Base-by-base conservation (phyloP, 2,888 invertebrate genomes). In the Philaethria dido region DNA sequence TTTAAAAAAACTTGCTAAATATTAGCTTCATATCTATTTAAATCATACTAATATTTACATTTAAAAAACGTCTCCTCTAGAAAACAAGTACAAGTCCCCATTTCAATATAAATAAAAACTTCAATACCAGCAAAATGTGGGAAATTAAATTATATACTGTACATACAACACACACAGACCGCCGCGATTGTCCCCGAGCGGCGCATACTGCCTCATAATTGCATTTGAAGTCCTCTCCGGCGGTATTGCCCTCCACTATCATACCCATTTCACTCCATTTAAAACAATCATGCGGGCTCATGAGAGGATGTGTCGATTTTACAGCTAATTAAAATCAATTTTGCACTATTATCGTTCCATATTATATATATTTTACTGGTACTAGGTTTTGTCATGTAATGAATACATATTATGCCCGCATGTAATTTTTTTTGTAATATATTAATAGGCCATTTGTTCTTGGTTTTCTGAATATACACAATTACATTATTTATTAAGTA, bases 191-290 rank as follows among this genome's bases (percentile, higher is more conserved):
- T 80, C 83, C 84, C 81, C 71, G 73, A 80, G 84, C 73, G 82
- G 74, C 74, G 75, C 78, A 82, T 78, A 83, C 80, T 78, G 82
- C 78, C 76, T 84, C 81, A 84, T 89, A 90, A 89, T 90, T 90
- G 88, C 86, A 84, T 89, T 87, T 84, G 84, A 80, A 87, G 83
- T 76, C 82, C 81, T 79, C 81, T 81, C 77, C 77, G 78, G 77
- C 86, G 80, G 86, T 87, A 88, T 87, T 81, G 81, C 81, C 78
- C 78, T 80, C 78, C 77, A 76, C 73, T 77, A 66, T 72, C 68
- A 69, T 72, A 71, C 74, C 66, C 69, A 72, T 69, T 73, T 71
- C 63, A 60, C 36, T 61, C 11, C 33, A 74, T 69, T 73, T 74
- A 73, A 68, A 60, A 70, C 61, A 61, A 52, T 66, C 22, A 57